Evolutionary conservation across 2,113 vertebrate genomes (phyloP).

Genomic region (Xerus inauris): DNA sequence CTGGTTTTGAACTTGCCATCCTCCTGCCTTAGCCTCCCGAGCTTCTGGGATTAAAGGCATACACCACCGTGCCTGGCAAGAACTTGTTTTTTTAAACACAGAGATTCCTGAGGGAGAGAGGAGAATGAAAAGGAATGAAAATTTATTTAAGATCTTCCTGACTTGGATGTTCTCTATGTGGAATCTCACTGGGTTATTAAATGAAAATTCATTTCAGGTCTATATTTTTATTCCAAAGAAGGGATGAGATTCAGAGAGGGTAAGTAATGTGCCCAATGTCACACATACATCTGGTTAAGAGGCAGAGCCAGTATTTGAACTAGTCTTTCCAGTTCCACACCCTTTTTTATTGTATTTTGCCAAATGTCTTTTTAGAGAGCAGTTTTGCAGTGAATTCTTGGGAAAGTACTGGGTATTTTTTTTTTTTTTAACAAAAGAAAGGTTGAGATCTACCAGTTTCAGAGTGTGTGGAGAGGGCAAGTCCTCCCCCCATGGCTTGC

Average conservation of each 20-base stretch:
- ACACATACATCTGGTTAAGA: background rate
- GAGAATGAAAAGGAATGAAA: background rate
- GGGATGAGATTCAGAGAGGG: background rate
- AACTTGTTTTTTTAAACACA: background rate
- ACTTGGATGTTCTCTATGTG: background rate
- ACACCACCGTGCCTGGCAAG: rapidly evolving
- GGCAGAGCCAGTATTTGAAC: background rate
- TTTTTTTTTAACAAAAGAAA: background rate
- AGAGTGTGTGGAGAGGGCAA: background rate
- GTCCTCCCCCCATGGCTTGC: background rate
- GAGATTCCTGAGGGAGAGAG: background rate
- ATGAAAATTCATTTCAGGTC: background rate
- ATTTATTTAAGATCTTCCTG: background rate
- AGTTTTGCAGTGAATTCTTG: background rate
- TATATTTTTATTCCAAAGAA: background rate
- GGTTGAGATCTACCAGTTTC: background rate
- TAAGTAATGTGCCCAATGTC: background rate
- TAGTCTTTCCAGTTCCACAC: background rate
- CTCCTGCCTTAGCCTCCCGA: too few relatives aligned
- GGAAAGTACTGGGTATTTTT: background rate
- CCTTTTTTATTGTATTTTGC: background rate
- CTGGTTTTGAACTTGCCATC: too few relatives aligned
- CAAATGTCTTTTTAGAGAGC: background rate
- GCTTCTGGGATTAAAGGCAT: too few relatives aligned
- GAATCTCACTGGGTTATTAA: background rate